Evolutionary conservation across 2,797 vertebrate genomes (phyloP).

Genomic region (Sebastes minor): DNA sequence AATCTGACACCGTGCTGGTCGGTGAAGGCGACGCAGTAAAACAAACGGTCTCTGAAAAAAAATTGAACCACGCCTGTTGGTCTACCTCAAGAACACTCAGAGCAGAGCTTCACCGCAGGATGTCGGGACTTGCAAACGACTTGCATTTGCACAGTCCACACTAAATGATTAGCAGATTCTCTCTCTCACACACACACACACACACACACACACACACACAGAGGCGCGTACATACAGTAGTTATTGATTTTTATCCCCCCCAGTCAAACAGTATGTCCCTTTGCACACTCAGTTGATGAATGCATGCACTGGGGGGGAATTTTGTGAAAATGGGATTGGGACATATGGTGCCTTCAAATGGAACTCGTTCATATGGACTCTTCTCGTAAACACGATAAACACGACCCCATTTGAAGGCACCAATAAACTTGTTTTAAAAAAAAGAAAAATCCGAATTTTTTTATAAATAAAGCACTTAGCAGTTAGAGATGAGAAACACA

Average conservation of each 20-base stretch:
- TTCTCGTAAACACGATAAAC: too few species aligned
- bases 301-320: conserved; percentile 41
- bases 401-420: too few species aligned
- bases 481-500: conserved; percentile 11
- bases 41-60: background rate
- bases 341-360: background rate
- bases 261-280: conserved; percentile 16
- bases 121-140: conserved; percentile 23
- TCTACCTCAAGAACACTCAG: conserved; percentile 46
- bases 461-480: background rate
- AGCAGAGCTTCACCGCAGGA: conserved; percentile 24
- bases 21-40: conserved; percentile 10
- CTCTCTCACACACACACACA: background rate
- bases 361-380: too few species aligned
- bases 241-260: background rate
- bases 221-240: background rate
- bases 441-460: background rate
- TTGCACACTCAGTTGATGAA: conserved; percentile 32
- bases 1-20: conserved; percentile 10
- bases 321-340: conserved; percentile 12
- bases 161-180: conserved; percentile 6
- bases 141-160: conserved; percentile 43
- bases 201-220: background rate
- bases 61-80: conserved; percentile 14
- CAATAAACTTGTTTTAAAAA: background rate